phyloP scores from a whole-genome alignment of 2,888 invertebrate species.

The Plebejus melissa region DNA sequence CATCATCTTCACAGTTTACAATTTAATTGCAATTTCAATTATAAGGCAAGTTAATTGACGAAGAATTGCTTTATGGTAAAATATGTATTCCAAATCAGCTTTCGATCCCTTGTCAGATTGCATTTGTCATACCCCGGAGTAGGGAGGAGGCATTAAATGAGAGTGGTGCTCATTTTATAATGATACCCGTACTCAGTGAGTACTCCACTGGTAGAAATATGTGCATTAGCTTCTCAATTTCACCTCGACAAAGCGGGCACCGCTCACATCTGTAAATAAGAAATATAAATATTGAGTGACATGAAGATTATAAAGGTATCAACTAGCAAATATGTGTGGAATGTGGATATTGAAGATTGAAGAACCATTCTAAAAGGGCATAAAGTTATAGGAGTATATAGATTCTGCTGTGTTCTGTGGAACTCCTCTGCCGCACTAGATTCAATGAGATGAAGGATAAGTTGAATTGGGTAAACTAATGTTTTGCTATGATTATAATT shows the following conservation, averaged over 20 bases:
- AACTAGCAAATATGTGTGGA: background rate
- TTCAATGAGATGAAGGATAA: too few relatives aligned
- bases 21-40: background rate
- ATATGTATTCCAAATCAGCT: constrained; percentile 26
- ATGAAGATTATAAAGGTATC: background rate
- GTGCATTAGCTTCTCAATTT: constrained; percentile 83
- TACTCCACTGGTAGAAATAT: constrained; percentile 84
- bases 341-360: too few relatives aligned
- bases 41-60: background rate
- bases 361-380: too few relatives aligned
- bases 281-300: constrained; percentile 2
- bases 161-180: constrained; percentile 56
- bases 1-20: background rate
- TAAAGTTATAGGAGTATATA: too few relatives aligned
- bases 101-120: constrained; percentile 22
- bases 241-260: constrained; percentile 87
- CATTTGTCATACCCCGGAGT: constrained; percentile 25
- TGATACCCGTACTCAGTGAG: constrained; percentile 54
- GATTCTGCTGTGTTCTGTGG: too few relatives aligned
- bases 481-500: too few relatives aligned
- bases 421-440: background rate
- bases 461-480: too few relatives aligned
- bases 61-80: background rate
- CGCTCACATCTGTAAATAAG: constrained; percentile 80
- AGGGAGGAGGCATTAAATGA: constrained; percentile 12